phyloP scores from a whole-genome alignment of 1,140 invertebrate genomes.

The Leptopilina clavipes region DNA sequence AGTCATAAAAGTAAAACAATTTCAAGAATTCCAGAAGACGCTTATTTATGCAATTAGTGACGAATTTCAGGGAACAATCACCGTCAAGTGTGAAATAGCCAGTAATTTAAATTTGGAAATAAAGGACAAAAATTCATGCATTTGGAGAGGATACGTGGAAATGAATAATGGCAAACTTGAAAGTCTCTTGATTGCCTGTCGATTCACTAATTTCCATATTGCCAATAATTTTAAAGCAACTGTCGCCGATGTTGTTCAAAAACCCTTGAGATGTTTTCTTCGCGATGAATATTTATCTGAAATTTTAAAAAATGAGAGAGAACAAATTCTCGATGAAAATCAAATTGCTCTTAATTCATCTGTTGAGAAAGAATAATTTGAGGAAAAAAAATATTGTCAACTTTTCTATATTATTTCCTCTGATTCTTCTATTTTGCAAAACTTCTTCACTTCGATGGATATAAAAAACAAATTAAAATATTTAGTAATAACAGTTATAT shows the following conservation, averaged over 20 bases:
- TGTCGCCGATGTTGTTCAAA: neutral
- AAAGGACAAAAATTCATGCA: neutral
- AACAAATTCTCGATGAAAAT: neutral
- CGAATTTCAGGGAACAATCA: neutral
- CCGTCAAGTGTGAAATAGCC: neutral
- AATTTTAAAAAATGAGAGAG: neutral
- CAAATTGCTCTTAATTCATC: neutral
- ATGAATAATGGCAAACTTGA: neutral
- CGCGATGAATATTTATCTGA: neutral
- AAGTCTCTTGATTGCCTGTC: neutral
- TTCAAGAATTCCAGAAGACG: constrained; percentile 8
- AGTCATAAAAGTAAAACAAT: neutral
- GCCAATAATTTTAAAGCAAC: neutral
- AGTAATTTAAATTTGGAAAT: constrained; percentile 10
- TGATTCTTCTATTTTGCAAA: too few species aligned
- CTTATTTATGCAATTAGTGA: neutral
- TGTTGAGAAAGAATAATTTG: neutral
- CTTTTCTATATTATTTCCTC: neutral
- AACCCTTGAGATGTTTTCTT: constrained; percentile 9
- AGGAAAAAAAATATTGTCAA: neutral
- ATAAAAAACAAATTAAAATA: too few species aligned
- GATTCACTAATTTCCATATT: neutral
- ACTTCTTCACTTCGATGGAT: too few species aligned
- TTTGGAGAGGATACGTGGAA: neutral
- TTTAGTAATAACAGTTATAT: too few species aligned